A percentile compares a stretch with the other conserved stretches of the same genome.
Evolutionary conservation across 2,888 invertebrate genomes (phyloP).

Genomic region (Chalcosyrphus nemorum): DNA sequence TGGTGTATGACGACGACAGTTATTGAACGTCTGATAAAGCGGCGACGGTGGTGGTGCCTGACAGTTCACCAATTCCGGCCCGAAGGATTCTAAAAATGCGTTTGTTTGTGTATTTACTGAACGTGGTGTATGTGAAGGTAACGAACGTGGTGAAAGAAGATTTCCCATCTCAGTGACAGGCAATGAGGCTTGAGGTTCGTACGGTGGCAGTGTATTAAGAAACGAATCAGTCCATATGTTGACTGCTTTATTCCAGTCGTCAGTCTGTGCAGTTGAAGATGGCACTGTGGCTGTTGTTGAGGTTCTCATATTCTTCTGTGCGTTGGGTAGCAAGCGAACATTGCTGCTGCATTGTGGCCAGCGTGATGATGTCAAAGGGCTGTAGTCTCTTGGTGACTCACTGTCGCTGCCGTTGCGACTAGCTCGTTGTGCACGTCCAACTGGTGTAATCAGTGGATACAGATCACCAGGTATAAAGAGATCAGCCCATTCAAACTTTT

Average conservation of each 20-base stretch:
- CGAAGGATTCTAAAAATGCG: constrained; percentile 23
- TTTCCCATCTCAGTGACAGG: constrained; percentile 8
- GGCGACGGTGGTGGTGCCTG: constrained; percentile 23
- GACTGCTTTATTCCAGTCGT: constrained; percentile 67
- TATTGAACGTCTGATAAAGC: constrained; percentile 52
- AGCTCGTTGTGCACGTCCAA: constrained; percentile 16
- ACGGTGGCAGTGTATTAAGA: constrained; percentile 54
- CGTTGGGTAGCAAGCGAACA: neutral
- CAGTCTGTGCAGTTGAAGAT: constrained; percentile 41
- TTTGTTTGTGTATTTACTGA: constrained; percentile 16
- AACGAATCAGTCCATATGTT: constrained; percentile 71
- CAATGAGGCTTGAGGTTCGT: constrained; percentile 15
- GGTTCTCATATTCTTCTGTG: constrained; percentile 17
- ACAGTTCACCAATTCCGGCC: constrained; percentile 21
- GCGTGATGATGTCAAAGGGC: constrained; percentile 19
- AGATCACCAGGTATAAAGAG: constrained; percentile 45
- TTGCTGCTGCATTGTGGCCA: constrained; percentile 29
- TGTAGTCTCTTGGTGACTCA: constrained; percentile 39
- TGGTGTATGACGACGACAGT: constrained; percentile 41
- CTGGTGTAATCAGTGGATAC: constrained; percentile 47
- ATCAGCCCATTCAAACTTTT: constrained; percentile 56
- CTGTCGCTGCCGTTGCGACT: neutral
- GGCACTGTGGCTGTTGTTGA: constrained; percentile 38
- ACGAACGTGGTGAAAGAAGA: constrained; percentile 5
- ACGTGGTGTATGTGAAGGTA: constrained; percentile 10